Base-by-base conservation (phyloP, 2,888 invertebrate genomes). In the Cataglyphis albicans region DNA sequence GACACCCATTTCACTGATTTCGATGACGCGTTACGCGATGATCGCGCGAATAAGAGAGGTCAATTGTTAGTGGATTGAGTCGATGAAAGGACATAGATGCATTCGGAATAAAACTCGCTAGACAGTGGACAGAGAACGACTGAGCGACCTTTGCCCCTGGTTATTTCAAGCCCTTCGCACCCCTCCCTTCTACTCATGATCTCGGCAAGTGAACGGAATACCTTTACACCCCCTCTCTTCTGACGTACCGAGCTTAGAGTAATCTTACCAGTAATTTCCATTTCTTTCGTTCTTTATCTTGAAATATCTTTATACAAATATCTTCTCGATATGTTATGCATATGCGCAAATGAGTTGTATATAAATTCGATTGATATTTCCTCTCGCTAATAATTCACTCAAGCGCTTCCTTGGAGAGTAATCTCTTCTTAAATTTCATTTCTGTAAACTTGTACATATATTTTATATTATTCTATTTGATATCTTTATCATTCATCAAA, bases 81-180 rank as follows among this genome's bases (percentile, higher is more conserved):
- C 74, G 76, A 81, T 81, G 67, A 81, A 84, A 25, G 32, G 74
- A 57, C 5, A 41, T 59, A 65, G 65, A 75, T 65, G 63, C 48
- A 41, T 80, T 80, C 38, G 38, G 87, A 85, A 89, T 89, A 88
- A 88, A 88, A 90, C 90, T 83, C 83, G 57, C 83, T 63, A 78
- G 84, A 15, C 87, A 85, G 89, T 89, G 92, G 92, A 91, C 92
- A 90, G 90, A 91, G 89, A 90, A 91, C 90, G 92, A 93, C 94
- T 94, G 94, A 91, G 88, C 91, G 91, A 94, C 93, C 93, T 93
- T 93, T 93, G 91, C 87, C 91, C 91, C 91, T 86, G 86, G 90
- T 92, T 90, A 92, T 93, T 93, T 93, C 91, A 92, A 92, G 92
- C 92, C 92, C 93, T 93, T 93, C 93, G 92, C 93, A 88, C 84